These are phyloP conservation scores for Zosterops pallidus DNA, from an alignment of 2,113 vertebrate species.

Conservation along the genomic window DNA sequence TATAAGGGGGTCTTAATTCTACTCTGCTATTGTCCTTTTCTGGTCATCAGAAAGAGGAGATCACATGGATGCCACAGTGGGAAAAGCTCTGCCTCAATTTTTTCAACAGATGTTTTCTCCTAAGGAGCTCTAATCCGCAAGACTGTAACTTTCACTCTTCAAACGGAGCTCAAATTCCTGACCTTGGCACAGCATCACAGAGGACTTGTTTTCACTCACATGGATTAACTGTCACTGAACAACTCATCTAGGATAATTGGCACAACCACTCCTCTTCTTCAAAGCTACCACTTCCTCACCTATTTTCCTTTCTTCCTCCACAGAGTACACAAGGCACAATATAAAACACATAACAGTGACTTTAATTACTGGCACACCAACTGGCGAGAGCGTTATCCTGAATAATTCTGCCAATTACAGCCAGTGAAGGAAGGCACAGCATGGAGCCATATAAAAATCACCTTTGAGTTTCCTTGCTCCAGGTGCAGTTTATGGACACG, in stretches of 20 bases:
- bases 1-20: neutral
- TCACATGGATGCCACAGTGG: neutral
- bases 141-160: constrained; percentile 33
- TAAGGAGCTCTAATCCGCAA: neutral
- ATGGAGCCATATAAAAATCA: neutral
- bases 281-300: constrained; percentile 16
- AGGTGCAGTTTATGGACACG: accelerated
- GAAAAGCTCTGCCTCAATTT: neutral
- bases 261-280: constrained; percentile 37
- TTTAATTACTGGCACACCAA: neutral
- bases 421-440: neutral
- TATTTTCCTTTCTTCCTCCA: neutral
- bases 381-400: neutral
- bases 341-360: neutral
- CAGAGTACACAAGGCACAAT: neutral
- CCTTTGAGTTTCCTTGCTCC: neutral
- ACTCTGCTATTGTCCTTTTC: neutral
- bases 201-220: constrained; percentile 14
- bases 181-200: constrained; percentile 52
- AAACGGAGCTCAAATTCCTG: constrained; percentile 7
- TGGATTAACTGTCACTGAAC: constrained; percentile 21
- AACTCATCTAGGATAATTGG: constrained; percentile 30
- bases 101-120: neutral
- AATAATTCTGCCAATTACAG: neutral
- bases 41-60: neutral